Conservation (phyloP, 1,140 invertebrate species). For the Drosophila kikkawai region DNA sequence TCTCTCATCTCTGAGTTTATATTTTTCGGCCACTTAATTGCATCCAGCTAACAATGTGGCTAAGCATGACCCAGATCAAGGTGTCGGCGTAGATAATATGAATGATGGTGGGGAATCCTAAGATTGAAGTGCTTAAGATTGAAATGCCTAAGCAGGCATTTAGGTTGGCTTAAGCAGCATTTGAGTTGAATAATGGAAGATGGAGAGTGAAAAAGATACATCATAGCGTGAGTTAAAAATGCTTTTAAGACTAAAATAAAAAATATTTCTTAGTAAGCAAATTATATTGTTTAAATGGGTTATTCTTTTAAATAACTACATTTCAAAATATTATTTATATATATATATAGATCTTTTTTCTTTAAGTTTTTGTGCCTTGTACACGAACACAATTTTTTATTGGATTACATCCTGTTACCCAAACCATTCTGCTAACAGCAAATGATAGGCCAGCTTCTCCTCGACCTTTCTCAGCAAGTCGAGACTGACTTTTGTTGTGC, state of each 20-base stretch:
- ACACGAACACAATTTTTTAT: not conserved
- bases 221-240: not conserved
- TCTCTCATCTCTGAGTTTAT: slow-evolving; percentile 35
- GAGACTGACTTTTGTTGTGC: not conserved
- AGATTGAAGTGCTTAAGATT: slow-evolving; percentile 37
- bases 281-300: not conserved
- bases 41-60: slow-evolving; percentile 54
- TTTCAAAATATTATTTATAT: not conserved
- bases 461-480: slow-evolving; percentile 12
- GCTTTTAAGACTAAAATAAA: not conserved
- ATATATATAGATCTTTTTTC: accelerated
- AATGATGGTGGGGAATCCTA: slow-evolving; percentile 37
- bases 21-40: slow-evolving; percentile 41
- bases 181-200: not conserved
- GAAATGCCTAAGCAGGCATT: slow-evolving; percentile 42
- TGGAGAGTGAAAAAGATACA: slow-evolving; percentile 16
- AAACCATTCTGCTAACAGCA: not conserved
- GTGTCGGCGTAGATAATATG: slow-evolving; percentile 34
- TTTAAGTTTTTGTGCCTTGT: not conserved
- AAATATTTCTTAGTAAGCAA: not conserved
- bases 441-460: not conserved
- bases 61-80: slow-evolving; percentile 51
- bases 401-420: slow-evolving; percentile 3
- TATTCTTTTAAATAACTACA: not conserved
- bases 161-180: slow-evolving; percentile 32